Percentiles rank a stretch among this genome's conserved stretches.
Conservation (phyloP, 2,797 vertebrate genomes). For the Hippoglossus hippoglossus region DNA sequence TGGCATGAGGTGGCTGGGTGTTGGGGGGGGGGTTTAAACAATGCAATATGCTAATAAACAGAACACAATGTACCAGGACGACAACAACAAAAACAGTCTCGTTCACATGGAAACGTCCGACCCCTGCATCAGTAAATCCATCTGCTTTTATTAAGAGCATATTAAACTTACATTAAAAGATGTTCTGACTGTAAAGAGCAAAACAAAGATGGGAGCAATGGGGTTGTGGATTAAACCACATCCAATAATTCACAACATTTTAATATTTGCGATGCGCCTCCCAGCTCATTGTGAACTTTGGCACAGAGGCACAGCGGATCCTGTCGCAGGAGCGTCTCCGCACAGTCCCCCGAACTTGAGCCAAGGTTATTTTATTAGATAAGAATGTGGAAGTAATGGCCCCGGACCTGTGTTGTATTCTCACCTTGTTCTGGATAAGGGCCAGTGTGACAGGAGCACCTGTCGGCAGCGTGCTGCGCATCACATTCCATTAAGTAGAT, state of each 20-base stretch:
- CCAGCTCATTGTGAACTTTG: neutral
- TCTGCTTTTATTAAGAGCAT: neutral
- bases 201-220: neutral
- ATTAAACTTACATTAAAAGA: neutral
- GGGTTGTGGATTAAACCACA: too few relatives aligned
- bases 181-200: neutral
- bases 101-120: constrained; percentile 2
- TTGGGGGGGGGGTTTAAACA: constrained; percentile 52
- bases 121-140: constrained; percentile 18
- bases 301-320: neutral
- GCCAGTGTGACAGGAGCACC: constrained; percentile 50
- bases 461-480: constrained; percentile 30
- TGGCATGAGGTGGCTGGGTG: constrained; percentile 49
- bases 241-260: too few relatives aligned
- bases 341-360: constrained; percentile 23
- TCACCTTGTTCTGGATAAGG: constrained; percentile 38
- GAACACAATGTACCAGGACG: constrained; percentile 54
- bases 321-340: constrained; percentile 13
- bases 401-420: constrained; percentile 18
- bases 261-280: neutral
- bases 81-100: constrained; percentile 15
- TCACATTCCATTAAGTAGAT: constrained; percentile 31
- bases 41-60: constrained; percentile 64
- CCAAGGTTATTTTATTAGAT: constrained; percentile 54
- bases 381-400: constrained; percentile 24